Base-by-base conservation (phyloP, 1,140 invertebrate genomes). In the Dendroctonus valens region DNA sequence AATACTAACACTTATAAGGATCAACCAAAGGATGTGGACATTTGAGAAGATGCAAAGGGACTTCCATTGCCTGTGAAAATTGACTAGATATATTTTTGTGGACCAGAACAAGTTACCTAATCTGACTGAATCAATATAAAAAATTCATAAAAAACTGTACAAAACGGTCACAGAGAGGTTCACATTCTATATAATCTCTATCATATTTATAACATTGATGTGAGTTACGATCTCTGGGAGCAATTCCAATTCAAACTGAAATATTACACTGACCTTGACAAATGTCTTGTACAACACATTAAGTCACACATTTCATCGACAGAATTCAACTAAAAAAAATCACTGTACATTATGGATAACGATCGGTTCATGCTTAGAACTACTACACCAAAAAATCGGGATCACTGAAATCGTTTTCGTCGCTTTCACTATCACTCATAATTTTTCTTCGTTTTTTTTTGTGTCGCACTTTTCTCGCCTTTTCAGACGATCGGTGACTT, bases 361-460 rank as follows among this genome's bases (percentile, higher is more conserved):
- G 44, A 46, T 12, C 12, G 44, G 9, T 9, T 46, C 44, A 46
- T 3, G 12, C 44, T 46, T 46, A 12, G 3, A 46, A 46, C 44
- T 46, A 46, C 5, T 78, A 83, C 67, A 79, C 82, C 70, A 83
- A 80, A 78, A 84, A 89, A 77, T 90, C 87, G 57, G 88, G 87
- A 78, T 90, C 88, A 80, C 87, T 89, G 72, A 80, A 86, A 69
- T 86, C 85, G 70, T 87, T 85, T 59, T 83, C 86, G 49, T 67
- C 65, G 73, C 84, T 86, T 44, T 87, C 86, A 40, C 75, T 77
- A 11, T 77, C 77, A 72, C 82, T 86, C 51, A 85, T 84, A 59
- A 78, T 82, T 70, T 82, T 84, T 81, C 80, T 82, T 82, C 81
- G 83, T 74, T 87, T 85, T 74, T 88, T 87, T 77, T 89, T 87